These are phyloP conservation scores for Upupa epops DNA, from an alignment of 2,113 vertebrate species.

Conservation along the genomic window DNA sequence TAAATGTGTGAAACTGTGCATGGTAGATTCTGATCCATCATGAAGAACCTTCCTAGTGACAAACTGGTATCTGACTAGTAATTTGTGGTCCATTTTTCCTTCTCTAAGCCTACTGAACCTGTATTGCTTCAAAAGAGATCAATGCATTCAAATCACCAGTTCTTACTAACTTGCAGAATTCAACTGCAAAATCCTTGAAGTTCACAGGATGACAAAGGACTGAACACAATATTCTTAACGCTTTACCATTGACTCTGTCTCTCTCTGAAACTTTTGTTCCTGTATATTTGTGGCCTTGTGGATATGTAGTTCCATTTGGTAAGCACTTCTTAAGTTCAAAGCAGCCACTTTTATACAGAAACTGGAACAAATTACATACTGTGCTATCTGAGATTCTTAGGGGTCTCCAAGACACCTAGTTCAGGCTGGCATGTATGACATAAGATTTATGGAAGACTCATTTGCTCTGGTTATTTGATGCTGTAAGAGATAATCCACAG, in stretches of 20 bases:
- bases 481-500: background rate
- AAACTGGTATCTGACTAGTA: background rate
- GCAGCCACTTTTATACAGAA: background rate
- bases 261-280: background rate
- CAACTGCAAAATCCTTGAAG: background rate
- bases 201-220: background rate
- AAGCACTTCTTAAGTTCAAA: background rate
- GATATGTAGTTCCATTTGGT: background rate
- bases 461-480: background rate
- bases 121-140: background rate
- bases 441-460: background rate
- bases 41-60: background rate
- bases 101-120: background rate
- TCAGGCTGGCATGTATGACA: background rate
- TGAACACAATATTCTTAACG: background rate
- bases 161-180: background rate
- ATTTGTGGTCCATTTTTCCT: background rate
- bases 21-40: background rate
- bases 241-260: background rate
- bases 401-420: background rate
- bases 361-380: too few relatives aligned
- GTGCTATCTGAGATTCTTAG: background rate
- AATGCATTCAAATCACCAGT: background rate
- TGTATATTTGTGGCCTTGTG: background rate
- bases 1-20: background rate